A percentile compares a stretch with the other conserved stretches of the same genome.
Conservation (phyloP, 2,888 invertebrate genomes). For the Reticulitermes lucifugus region DNA sequence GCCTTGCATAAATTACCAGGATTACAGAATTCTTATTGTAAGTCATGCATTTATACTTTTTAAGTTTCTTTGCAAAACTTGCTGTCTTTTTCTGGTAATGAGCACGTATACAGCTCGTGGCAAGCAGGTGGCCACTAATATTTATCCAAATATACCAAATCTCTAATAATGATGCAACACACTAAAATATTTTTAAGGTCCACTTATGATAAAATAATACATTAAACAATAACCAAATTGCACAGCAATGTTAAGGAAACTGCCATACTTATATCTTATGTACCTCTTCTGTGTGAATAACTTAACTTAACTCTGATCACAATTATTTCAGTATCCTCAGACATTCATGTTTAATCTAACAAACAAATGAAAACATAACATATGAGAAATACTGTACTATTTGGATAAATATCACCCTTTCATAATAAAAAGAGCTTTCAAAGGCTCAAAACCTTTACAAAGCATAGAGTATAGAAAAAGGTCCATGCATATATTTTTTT, state of each 20-base stretch:
- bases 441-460: not conserved
- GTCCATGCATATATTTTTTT: not conserved
- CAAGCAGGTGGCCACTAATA: not conserved
- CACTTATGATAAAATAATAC: slow-evolving; percentile 5
- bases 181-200: slow-evolving; percentile 7
- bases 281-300: not conserved
- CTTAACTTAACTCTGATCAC: not conserved
- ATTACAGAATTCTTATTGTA: not conserved
- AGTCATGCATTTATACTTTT: not conserved
- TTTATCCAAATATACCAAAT: slow-evolving; percentile 23
- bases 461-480: not conserved
- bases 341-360: not conserved
- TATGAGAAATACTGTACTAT: not conserved
- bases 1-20: not conserved
- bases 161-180: slow-evolving; percentile 3
- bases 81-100: not conserved
- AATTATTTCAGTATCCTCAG: not conserved
- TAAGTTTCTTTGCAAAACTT: not conserved
- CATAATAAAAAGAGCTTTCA: not conserved
- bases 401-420: slow-evolving; percentile 8
- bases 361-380: slow-evolving; percentile 1
- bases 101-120: not conserved
- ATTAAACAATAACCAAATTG: slow-evolving; percentile 20
- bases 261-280: not conserved
- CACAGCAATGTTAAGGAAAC: not conserved